These are phyloP conservation scores for Patella pellucida DNA, from an alignment of 2,888 invertebrate genomes.

Conservation along the genomic window DNA sequence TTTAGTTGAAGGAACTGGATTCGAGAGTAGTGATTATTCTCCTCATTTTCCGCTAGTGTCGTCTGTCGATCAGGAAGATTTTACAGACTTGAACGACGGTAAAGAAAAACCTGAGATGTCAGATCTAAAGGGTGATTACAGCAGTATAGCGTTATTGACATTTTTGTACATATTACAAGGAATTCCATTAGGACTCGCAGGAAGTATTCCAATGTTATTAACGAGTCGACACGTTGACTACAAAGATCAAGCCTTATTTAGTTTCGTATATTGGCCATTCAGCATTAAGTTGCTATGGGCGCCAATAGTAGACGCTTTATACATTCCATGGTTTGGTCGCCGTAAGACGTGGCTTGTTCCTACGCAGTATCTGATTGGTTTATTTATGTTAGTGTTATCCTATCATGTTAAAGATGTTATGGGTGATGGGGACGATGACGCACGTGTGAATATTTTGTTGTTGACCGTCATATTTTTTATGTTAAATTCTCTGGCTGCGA, in stretches of 20 bases:
- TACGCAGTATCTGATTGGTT: conserved; percentile 88
- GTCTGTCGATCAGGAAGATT: conserved; percentile 17
- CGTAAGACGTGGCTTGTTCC: conserved; percentile 93
- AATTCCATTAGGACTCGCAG: conserved; percentile 90
- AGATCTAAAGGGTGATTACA: conserved; percentile 63
- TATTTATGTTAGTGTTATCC: conserved; percentile 91
- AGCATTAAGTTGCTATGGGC: conserved; percentile 96
- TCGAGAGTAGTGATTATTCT: conserved; percentile 39
- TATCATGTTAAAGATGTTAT: conserved; percentile 77
- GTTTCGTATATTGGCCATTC: conserved; percentile 92
- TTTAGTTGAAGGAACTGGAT: conserved; percentile 35
- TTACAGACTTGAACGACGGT: conserved; percentile 16
- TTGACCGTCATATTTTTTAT: conserved; percentile 90
- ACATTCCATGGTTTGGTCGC: conserved; percentile 85
- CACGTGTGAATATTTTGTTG: conserved; percentile 49
- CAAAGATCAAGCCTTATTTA: conserved; percentile 86
- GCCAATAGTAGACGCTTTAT: conserved; percentile 95
- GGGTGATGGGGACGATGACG: conserved; percentile 75
- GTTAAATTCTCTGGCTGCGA: conserved; percentile 96
- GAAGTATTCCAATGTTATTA: conserved; percentile 94
- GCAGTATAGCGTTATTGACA: conserved; percentile 87
- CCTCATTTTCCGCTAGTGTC: conserved; percentile 45
- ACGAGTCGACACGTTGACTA: conserved; percentile 94
- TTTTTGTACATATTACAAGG: conserved; percentile 92
- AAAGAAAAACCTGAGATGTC: conserved; percentile 19